Conservation (phyloP, 2,888 invertebrate species). For the Pterostichus niger region DNA sequence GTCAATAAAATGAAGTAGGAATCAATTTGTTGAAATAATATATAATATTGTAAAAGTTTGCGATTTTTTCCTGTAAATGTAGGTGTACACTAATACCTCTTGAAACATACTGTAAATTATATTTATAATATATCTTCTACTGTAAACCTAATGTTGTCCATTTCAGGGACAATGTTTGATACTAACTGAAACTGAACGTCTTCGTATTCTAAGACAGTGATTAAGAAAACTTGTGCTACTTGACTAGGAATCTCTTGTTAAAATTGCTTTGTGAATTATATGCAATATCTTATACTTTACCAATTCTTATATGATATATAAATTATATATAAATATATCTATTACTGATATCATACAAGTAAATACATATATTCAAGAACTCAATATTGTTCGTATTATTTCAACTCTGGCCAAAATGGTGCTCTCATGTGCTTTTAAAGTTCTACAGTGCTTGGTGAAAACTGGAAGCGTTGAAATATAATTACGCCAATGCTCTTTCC, state of each 20-base stretch:
- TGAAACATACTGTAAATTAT: too few species aligned
- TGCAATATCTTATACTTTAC: conserved; percentile 62
- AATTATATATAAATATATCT: conserved; percentile 61
- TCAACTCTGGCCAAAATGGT: not conserved
- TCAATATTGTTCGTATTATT: not conserved
- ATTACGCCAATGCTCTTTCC: conserved; percentile 24
- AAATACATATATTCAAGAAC: conserved; percentile 60
- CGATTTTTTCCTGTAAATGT: too few species aligned
- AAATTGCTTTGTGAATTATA: conserved; percentile 64
- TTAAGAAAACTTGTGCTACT: conserved; percentile 40
- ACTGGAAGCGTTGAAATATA: conserved; percentile 31
- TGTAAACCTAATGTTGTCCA: conserved; percentile 36
- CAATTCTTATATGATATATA: conserved; percentile 61
- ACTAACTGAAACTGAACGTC: conserved; percentile 37
- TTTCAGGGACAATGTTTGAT: conserved; percentile 13
- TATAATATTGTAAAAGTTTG: not conserved
- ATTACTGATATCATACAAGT: conserved; percentile 57
- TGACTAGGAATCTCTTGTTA: conserved; percentile 52
- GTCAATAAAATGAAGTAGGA: too few species aligned
- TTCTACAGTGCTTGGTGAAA: not conserved
- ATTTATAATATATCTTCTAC: conserved; percentile 19
- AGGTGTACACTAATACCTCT: too few species aligned
- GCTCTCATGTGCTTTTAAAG: not conserved
- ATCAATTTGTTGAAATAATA: too few species aligned
- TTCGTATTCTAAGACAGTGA: conserved; percentile 50